Evolutionary conservation across 1,140 invertebrate genomes (phyloP), one percentile per base, ranked within the genome.

Genomic region (Drosophila carrolli): DNA sequence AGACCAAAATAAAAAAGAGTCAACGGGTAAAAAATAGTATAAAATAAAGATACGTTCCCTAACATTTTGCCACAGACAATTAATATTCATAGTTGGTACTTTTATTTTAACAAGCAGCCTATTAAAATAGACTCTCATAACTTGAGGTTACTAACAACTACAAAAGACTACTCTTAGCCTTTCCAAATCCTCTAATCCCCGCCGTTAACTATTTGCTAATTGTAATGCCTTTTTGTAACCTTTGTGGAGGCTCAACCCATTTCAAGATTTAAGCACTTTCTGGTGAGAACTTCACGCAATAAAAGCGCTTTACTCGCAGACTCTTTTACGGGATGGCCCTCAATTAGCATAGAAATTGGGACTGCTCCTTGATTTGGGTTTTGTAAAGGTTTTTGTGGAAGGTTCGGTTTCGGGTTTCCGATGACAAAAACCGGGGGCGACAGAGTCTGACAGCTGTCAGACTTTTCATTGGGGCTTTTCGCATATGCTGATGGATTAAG

Each of bases 301-400:
- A 62, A 67, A 60, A 44, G 44, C 29, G 35, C 57, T 35, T 55
- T 48, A 55, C 56, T 57, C 50, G 43, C 43, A 61, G 57, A 72
- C 70, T 54, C 37, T 19, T 14, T 23, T 27, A 8, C 62, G 38
- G 44, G 27, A 35, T 79, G 43, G 66, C 48, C 66, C 68, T 54
- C 80, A 89, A 89, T 89, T 89, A 90, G 84, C 84, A 89, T 89
- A 89, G 80, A 89, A 84, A 89, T 89, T 89, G 84, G 62, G 37
- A 58, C 73, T 74, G 23, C 41, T 37, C 50, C 48, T 78, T 89
- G 84, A 89, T 81, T 81, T 78, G 70, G 84, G 73, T 78, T 59
- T 32, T 50, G 46, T 9, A 23, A 14, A 11, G 23, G 50, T 14
- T 3, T 14, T 29, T 11, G 32, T 19, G 29, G 10, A 6, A 14